Evolutionary conservation across 2,113 vertebrate genomes (phyloP).

Genomic region (Anguilla japonica): DNA sequence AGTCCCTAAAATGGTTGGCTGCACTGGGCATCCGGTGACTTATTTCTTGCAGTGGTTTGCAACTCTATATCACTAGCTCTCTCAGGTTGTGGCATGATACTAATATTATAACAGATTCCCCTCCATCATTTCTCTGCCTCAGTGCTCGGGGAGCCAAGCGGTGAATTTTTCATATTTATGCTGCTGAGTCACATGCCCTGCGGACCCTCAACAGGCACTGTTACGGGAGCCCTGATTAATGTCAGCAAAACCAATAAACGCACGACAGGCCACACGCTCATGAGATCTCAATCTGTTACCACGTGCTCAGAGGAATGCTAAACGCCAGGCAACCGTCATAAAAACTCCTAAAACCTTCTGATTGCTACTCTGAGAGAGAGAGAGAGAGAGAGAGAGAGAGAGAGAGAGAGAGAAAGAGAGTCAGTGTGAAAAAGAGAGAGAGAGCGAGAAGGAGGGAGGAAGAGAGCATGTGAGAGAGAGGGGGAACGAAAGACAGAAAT

Average conservation of each 20-base stretch:
- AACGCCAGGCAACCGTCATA: not conserved
- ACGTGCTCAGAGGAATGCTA: not conserved
- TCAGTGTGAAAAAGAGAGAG: not conserved
- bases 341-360: not conserved
- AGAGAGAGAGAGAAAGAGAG: not conserved
- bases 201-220: not conserved
- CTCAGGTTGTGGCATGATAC: not conserved
- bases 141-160: not conserved
- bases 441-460: too few relatives aligned
- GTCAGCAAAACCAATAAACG: slow-evolving; percentile 5
- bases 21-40: not conserved
- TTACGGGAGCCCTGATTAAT: not conserved
- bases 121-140: not conserved
- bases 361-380: not conserved
- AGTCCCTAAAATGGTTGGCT: not conserved
- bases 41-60: not conserved
- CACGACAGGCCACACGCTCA: not conserved
- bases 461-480: too few relatives aligned
- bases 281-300: not conserved
- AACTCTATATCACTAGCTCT: not conserved
- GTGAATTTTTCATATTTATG: slow-evolving; percentile 7
- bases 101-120: not conserved
- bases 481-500: too few relatives aligned
- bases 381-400: not conserved
- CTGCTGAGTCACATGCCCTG: not conserved